These are phyloP conservation scores for Penaeus chinensis DNA, from an alignment of 1,140 invertebrate genomes.

Conservation along the genomic window DNA sequence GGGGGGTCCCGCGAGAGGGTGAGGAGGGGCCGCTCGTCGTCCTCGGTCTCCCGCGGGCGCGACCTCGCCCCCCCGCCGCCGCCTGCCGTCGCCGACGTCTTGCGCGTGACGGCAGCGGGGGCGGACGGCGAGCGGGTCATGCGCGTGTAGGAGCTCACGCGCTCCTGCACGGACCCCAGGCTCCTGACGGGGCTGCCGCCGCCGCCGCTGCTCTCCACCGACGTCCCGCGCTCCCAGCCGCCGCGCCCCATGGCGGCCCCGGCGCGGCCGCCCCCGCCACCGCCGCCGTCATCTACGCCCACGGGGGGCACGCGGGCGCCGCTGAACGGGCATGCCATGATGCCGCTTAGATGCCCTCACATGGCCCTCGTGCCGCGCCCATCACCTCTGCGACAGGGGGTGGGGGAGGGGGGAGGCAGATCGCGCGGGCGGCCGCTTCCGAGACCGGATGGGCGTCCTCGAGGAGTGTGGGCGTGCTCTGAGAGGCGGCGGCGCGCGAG, in stretches of 20 bases:
- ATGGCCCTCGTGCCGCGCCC: background rate
- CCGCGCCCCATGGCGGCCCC: constrained; percentile 1
- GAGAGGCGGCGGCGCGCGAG: too few relatives aligned
- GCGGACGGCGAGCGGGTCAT: constrained; percentile 46
- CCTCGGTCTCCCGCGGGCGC: constrained; percentile 16
- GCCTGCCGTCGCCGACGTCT: constrained; percentile 4
- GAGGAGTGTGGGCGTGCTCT: too few relatives aligned
- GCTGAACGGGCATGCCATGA: constrained; percentile 52
- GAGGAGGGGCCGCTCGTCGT: constrained; percentile 53
- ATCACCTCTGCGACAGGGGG: background rate
- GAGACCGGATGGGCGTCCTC: background rate
- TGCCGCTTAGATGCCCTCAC: background rate
- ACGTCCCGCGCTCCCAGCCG: constrained; percentile 41
- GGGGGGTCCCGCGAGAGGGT: constrained; percentile 44
- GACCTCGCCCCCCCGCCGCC: constrained; percentile 8
- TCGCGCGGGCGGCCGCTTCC: background rate
- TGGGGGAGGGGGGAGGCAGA: background rate
- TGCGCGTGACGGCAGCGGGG: constrained; percentile 25
- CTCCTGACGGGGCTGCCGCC: constrained; percentile 33
- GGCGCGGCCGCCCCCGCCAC: constrained; percentile 16
- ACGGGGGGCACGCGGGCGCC: constrained; percentile 40
- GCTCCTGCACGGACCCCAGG: constrained; percentile 45
- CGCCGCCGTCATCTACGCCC: constrained; percentile 37
- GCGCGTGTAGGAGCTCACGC: constrained; percentile 46
- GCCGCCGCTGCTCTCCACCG: constrained; percentile 21